Conservation (phyloP, 2,888 invertebrate species). For the Noctua janthe region DNA sequence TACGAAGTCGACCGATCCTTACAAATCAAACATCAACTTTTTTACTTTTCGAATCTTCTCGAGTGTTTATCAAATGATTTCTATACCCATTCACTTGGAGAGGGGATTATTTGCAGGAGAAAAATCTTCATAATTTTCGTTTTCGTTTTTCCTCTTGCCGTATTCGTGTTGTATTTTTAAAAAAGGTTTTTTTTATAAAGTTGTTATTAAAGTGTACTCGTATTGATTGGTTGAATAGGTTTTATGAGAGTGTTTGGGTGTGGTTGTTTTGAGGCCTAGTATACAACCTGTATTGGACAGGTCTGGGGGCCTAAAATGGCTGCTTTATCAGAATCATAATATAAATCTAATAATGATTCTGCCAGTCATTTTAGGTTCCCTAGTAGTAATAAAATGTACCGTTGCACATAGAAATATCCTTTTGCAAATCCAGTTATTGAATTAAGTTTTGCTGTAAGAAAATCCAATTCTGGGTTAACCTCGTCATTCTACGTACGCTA, state of each 20-base stretch:
- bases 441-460: too few relatives aligned
- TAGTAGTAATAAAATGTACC: too few relatives aligned
- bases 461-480: too few relatives aligned
- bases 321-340: too few relatives aligned
- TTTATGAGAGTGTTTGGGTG: not conserved
- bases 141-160: not conserved
- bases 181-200: not conserved
- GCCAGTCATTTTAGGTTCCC: too few relatives aligned
- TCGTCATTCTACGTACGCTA: too few relatives aligned
- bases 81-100: constrained; percentile 22
- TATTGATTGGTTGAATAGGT: constrained; percentile 14
- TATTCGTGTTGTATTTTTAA: constrained; percentile 32
- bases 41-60: constrained; percentile 22
- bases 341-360: too few relatives aligned
- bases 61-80: constrained; percentile 49
- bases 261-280: not conserved
- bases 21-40: constrained; percentile 49
- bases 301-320: too few relatives aligned
- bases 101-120: constrained; percentile 37
- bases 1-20: not conserved
- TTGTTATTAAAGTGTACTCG: not conserved
- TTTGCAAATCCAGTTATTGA: too few relatives aligned
- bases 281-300: not conserved
- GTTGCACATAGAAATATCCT: too few relatives aligned
- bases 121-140: constrained; percentile 33